Evolutionary conservation across 2,888 invertebrate genomes (phyloP), one percentile per base, ranked within the genome.

Genomic region (Watsonalla binaria): DNA sequence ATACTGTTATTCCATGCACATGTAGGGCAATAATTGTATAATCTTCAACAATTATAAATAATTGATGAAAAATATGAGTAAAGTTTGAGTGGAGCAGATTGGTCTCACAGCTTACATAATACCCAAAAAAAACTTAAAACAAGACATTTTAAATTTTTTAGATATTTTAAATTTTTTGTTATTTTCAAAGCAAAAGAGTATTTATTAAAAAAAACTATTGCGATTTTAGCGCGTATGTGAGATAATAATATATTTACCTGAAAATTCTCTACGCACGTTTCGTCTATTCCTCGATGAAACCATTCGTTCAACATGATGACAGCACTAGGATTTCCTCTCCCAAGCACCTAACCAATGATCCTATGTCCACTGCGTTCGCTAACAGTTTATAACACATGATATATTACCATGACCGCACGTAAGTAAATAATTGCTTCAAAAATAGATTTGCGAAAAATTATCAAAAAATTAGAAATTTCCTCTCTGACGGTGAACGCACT

Each of bases 301-400:
- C 90, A 90, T 90, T 83, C 90, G 90, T 82, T 86, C 84, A 90
- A 86, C 90, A 90, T 90, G 84, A 80, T 88, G 86, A 74, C 71
- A 76, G 75, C 76, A 71, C 78, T 66, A 71, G 62, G 60, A 73
- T 72, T 74, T 66, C 64, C 67, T 74, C 66, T 66, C 68, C 68
- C 72, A 64, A 71, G 65, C 79, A 74, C 75, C 79, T 80, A 78
- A 80, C 77, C 72, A 80, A 81, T 70, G 73, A 75, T 73, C 59
- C 72, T 62, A 70, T 62, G 68, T 72, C 69, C 68, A 71, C 73
- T 70, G 60, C 76, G 70, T 66, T 67, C 65, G 62, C 63, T 67
- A 70, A 76, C 66, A 84, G 81, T 84, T 88, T 84, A 84, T 64
- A 78, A 80, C 82, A 87, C 90, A 90, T 90, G 84, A 88, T 90